These are phyloP conservation scores for Hydrolagus colliei DNA, from an alignment of 2,797 vertebrate genomes.

Conservation along the genomic window DNA sequence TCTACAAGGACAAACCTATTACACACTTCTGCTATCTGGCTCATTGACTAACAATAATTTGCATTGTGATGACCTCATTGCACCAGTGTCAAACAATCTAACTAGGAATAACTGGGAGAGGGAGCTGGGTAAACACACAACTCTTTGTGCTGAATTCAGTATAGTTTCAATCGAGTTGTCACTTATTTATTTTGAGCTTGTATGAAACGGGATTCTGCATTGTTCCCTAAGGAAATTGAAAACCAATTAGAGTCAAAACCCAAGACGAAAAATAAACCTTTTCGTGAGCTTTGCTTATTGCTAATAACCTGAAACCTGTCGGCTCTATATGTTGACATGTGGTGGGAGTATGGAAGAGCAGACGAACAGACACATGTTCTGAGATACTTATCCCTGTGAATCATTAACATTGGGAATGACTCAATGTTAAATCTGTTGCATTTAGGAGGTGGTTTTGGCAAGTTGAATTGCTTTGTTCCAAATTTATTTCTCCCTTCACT, in stretches of 20 bases:
- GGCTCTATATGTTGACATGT: background rate
- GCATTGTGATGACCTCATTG: background rate
- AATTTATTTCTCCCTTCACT: background rate
- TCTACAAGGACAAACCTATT: background rate
- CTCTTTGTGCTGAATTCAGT: background rate
- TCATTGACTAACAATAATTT: conserved; percentile 8
- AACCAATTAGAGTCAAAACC: background rate
- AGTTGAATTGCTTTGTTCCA: background rate
- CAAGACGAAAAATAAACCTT: background rate
- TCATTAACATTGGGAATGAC: no score
- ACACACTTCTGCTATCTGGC: background rate
- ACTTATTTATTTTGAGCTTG: background rate
- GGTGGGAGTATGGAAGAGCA: background rate
- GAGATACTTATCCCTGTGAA: no score
- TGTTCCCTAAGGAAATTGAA: background rate
- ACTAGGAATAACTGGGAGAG: conserved; percentile 13
- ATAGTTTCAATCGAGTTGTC: background rate
- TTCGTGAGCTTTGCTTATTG: background rate
- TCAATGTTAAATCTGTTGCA: background rate
- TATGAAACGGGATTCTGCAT: background rate
- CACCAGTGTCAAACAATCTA: background rate
- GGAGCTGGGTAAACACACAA: background rate
- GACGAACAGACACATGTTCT: background rate
- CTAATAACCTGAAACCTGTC: background rate
- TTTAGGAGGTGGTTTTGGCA: background rate